Evolutionary conservation across 2,113 vertebrate genomes (phyloP), one percentile per base, ranked within the genome.

Genomic region (Istiophorus platypterus): DNA sequence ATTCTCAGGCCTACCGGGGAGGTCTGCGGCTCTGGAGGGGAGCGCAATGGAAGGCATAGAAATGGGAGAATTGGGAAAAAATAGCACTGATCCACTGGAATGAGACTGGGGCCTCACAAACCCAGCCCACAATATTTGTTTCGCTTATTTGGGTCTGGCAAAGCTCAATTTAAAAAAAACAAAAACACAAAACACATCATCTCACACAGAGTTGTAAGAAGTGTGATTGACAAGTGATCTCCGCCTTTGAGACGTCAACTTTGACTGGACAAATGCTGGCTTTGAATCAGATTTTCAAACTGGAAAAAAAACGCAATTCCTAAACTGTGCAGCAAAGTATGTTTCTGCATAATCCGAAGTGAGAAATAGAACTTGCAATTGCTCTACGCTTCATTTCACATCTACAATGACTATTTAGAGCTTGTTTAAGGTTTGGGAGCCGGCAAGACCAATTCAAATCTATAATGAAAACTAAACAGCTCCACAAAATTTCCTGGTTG

Each of bases 131-230:
- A 0, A n/a, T 72, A 77, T 81, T 82, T 81, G 80, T 81, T 78
- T 85, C 56, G 5, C 72, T 72, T 73, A 47, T 65, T 81, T 87
- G 71, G 81, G 89, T 76, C 63, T 89, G 79, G 77, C 41, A 34
- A 76, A 62, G 45, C 78, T 49, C 15, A 4, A 34, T 34, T 4
- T 4, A 34, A 42, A 27, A 52, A 17, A 64, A 47, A n/a, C n/a
- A n/a, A n/a, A n/a, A n/a, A n/a, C n/a, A n/a, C n/a, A n/a, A 52
- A 27, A 42, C 39, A 47, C 39, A 45, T 67, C 39, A 20, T 61
- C 41, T 73, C 15, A 24, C 49, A n/a, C 0, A 15, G 17, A 49
- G 18, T 26, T 42, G 17, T 15, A 34, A 34, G 26, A 75, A 72
- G 51, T 27, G 26, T 72, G 66, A 76, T 47, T 51, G 80, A 82